Evolutionary conservation across 2,888 invertebrate genomes (phyloP).

Genomic region (Carabus problematicus): DNA sequence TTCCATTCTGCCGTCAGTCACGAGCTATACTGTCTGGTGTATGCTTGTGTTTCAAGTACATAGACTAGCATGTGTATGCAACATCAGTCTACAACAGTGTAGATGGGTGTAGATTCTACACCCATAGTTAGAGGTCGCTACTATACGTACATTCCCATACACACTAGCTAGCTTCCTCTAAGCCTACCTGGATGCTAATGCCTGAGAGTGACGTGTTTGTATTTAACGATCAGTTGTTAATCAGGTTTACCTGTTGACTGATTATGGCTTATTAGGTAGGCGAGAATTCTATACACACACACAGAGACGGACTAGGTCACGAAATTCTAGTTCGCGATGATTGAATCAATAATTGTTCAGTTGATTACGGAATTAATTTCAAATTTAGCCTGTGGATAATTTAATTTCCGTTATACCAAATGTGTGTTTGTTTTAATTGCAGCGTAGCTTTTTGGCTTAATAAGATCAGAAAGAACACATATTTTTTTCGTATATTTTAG

Average conservation of each 20-base stretch:
- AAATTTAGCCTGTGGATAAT: too few species aligned
- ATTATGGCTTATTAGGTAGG: too few species aligned
- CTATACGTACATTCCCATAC: not conserved
- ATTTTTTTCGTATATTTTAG: too few species aligned
- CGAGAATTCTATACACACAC: too few species aligned
- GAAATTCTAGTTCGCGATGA: too few species aligned
- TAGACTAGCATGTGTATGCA: not conserved
- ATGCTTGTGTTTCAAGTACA: not conserved
- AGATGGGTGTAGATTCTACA: not conserved
- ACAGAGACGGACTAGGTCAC: too few species aligned
- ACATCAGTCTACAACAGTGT: not conserved
- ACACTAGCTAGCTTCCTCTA: not conserved
- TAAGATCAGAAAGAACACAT: too few species aligned
- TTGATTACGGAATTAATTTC: too few species aligned
- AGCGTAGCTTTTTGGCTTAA: too few species aligned
- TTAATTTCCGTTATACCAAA: not conserved
- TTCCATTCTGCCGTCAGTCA: not conserved
- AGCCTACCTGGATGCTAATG: not conserved
- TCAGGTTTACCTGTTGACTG: slow-evolving; percentile 1
- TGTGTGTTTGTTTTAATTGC: too few species aligned
- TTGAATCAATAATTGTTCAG: too few species aligned
- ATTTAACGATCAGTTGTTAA: not conserved
- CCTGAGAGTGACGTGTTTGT: slow-evolving; percentile 2
- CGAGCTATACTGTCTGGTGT: not conserved
- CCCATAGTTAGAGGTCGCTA: not conserved